These are phyloP conservation scores for Actinia tenebrosa DNA, from an alignment of 64 coral and sea anemone genomes.

Conservation along the genomic window DNA sequence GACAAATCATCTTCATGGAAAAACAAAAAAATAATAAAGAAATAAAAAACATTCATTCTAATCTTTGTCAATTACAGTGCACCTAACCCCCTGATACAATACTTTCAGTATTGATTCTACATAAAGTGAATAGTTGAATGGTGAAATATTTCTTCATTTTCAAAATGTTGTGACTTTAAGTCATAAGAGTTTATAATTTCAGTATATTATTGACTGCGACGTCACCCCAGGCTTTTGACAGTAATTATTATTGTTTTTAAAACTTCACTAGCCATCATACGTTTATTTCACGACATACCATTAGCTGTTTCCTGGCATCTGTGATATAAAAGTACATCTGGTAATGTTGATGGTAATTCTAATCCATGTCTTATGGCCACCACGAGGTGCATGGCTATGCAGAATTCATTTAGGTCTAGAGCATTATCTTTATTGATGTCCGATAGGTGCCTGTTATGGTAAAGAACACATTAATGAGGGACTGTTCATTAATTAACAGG, in stretches of 20 bases:
- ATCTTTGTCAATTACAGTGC: too few species aligned
- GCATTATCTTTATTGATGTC: constrained; percentile 97
- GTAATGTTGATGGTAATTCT: constrained; percentile 66
- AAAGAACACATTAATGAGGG: neutral
- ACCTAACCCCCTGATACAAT: too few species aligned
- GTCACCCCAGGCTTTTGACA: too few species aligned
- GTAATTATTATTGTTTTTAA: too few species aligned
- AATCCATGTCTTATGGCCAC: constrained; percentile 95
- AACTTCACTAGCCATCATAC: too few species aligned
- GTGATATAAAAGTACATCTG: constrained; percentile 37
- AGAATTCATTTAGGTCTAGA: constrained; percentile 88
- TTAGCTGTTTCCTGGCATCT: neutral
- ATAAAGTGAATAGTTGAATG: too few species aligned
- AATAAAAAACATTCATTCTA: neutral
- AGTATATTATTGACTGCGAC: too few species aligned
- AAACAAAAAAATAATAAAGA: neutral
- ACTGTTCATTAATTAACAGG: too few species aligned
- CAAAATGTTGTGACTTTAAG: too few species aligned
- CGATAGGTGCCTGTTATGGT: constrained; percentile 71
- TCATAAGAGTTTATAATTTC: too few species aligned
- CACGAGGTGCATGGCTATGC: constrained; percentile 98
- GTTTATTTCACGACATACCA: neutral
- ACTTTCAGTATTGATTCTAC: too few species aligned
- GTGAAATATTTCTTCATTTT: too few species aligned
- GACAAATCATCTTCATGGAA: neutral